These are phyloP conservation scores for Trematocara caparti DNA, from an alignment of 2,797 vertebrate species.

Conservation along the genomic window DNA sequence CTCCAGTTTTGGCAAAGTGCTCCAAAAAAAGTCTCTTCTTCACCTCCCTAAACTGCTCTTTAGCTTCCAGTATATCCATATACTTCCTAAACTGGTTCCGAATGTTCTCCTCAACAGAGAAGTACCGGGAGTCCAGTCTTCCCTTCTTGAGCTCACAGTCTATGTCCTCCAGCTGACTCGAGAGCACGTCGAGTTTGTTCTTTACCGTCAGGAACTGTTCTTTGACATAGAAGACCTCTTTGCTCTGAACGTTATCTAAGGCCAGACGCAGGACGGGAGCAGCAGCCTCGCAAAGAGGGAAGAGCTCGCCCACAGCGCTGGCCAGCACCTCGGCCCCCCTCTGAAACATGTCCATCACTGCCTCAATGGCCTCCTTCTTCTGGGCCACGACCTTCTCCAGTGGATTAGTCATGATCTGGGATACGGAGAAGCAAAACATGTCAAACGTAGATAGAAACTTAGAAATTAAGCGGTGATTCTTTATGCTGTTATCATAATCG, in stretches of 20 bases:
- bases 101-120: slow-evolving; percentile 76
- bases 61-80: slow-evolving; percentile 77
- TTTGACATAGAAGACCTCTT: slow-evolving; percentile 79
- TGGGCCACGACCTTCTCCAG: slow-evolving; percentile 73
- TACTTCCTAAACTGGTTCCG: slow-evolving; percentile 80
- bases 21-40: slow-evolving; percentile 76
- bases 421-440: background rate
- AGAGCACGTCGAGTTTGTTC: slow-evolving; percentile 74
- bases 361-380: slow-evolving; percentile 80
- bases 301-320: slow-evolving; percentile 74
- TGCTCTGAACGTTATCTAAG: slow-evolving; percentile 77
- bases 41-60: slow-evolving; percentile 70
- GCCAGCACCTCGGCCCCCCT: slow-evolving; percentile 77
- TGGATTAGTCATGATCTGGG: slow-evolving; percentile 66
- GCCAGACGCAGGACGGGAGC: slow-evolving; percentile 74
- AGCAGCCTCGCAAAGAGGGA: slow-evolving; percentile 76
- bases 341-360: slow-evolving; percentile 78
- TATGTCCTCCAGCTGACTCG: slow-evolving; percentile 74
- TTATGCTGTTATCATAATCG: background rate
- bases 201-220: slow-evolving; percentile 75
- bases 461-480: accelerated
- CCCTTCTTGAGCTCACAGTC: slow-evolving; percentile 75
- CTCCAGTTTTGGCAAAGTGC: slow-evolving; percentile 73
- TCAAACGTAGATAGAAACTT: background rate
- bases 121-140: slow-evolving; percentile 71